A percentile compares a stretch with the other conserved stretches of the same genome.
Evolutionary conservation across 2,113 vertebrate genomes (phyloP).

Genomic region (Irena cyanogastra): DNA sequence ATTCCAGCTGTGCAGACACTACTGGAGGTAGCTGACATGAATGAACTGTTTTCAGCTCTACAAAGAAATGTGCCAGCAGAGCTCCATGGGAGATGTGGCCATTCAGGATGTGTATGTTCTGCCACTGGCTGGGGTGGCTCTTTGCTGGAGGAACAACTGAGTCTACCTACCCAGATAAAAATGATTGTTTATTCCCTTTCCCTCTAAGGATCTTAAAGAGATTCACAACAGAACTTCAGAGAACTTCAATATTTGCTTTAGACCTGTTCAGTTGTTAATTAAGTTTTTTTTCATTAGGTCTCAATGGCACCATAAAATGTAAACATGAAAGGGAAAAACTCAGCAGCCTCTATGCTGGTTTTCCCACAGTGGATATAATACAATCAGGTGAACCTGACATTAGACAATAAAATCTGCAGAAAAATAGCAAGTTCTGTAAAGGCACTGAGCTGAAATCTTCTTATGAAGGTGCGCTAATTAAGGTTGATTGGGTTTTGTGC

Average conservation of each 20-base stretch:
- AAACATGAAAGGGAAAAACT: not conserved
- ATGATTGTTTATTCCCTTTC: not conserved
- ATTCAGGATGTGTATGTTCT: not conserved
- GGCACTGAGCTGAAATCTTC: not conserved
- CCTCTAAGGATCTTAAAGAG: not conserved
- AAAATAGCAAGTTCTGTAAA: not conserved
- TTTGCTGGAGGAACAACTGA: not conserved
- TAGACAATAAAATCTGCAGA: not conserved
- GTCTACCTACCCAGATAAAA: not conserved
- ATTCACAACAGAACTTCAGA: not conserved
- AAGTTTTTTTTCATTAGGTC: not conserved
- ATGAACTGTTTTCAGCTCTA: not conserved
- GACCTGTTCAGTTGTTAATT: not conserved
- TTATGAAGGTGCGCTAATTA: not conserved
- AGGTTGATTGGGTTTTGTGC: not conserved
- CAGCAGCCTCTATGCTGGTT: not conserved
- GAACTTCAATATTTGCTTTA: not conserved
- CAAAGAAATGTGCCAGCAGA: not conserved
- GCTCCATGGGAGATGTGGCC: not conserved
- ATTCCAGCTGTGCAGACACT: not conserved
- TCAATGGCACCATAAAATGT: constrained; percentile 12
- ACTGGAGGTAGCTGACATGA: not conserved
- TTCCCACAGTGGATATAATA: not conserved
- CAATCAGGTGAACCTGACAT: not conserved
- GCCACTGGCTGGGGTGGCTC: not conserved